phyloP scores from a whole-genome alignment of 2,888 invertebrate species.

The Beris morrisii region DNA sequence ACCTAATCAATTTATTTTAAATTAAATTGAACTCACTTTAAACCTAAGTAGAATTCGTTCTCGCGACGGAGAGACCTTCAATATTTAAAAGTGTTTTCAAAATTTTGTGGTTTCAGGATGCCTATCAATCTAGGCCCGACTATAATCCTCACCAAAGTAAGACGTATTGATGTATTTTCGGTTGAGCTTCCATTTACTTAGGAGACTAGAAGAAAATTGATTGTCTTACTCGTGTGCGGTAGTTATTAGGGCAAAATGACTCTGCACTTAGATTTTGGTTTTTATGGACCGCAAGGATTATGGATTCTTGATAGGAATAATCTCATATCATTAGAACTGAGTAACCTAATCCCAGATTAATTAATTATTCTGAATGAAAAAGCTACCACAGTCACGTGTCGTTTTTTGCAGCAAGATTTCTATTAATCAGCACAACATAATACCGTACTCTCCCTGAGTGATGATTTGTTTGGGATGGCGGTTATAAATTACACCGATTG shows the following conservation, averaged over 20 bases:
- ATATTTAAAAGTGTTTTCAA: constrained; percentile 24
- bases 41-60: constrained; percentile 9
- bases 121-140: constrained; percentile 18
- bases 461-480: too few species aligned
- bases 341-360: not conserved
- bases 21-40: constrained; percentile 2
- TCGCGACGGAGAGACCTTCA: not conserved
- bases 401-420: too few species aligned
- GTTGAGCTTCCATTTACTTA: not conserved
- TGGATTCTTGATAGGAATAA: not conserved
- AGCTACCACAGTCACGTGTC: not conserved
- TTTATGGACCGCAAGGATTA: constrained; percentile 27
- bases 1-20: constrained; percentile 21
- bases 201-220: not conserved
- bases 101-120: constrained; percentile 11
- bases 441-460: too few species aligned
- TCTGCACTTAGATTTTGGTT: not conserved
- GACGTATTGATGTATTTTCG: constrained; percentile 35
- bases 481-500: too few species aligned
- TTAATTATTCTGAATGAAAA: constrained; percentile 3
- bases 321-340: not conserved
- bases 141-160: constrained; percentile 34
- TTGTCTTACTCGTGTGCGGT: not conserved
- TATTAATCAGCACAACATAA: too few species aligned
- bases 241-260: not conserved